These are phyloP conservation scores for Melipona quadrifasciata DNA, from an alignment of 1,140 invertebrate genomes.

Conservation along the genomic window DNA sequence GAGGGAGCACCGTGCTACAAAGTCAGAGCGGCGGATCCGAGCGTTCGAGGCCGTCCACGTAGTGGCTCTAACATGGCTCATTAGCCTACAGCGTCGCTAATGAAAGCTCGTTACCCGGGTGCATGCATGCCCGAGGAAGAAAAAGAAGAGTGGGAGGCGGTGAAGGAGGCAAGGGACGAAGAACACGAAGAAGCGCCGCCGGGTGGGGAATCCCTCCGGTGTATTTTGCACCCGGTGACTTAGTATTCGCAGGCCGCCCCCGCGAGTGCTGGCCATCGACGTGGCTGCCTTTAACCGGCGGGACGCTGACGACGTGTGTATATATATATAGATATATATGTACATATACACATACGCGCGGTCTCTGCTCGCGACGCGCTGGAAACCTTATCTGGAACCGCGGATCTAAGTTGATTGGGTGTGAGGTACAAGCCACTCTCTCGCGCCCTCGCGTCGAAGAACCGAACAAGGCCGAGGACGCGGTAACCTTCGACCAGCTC, in stretches of 20 bases:
- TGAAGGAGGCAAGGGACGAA: slow-evolving; percentile 11
- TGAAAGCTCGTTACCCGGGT: slow-evolving; percentile 80
- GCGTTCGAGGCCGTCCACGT: slow-evolving; percentile 60
- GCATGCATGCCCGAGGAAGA: slow-evolving; percentile 69
- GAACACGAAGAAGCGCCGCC: slow-evolving; percentile 49
- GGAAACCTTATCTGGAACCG: slow-evolving; percentile 74
- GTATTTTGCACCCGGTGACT: slow-evolving; percentile 71
- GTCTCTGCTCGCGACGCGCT: neutral
- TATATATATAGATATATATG: too few species aligned
- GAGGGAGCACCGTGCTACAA: neutral
- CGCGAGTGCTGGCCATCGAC: slow-evolving; percentile 43
- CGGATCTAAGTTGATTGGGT: slow-evolving; percentile 80
- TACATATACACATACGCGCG: neutral
- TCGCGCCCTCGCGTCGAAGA: slow-evolving; percentile 70
- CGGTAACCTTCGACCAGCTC: slow-evolving; percentile 66
- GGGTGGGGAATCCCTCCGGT: slow-evolving; percentile 52
- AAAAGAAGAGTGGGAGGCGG: slow-evolving; percentile 44
- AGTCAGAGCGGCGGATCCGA: slow-evolving; percentile 52
- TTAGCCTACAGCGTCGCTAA: slow-evolving; percentile 81
- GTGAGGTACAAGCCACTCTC: slow-evolving; percentile 79
- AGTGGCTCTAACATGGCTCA: slow-evolving; percentile 76
- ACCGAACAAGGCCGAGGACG: slow-evolving; percentile 64
- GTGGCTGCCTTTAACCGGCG: slow-evolving; percentile 29
- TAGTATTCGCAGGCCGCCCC: slow-evolving; percentile 73
- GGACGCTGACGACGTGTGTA: slow-evolving; percentile 30